Conservation (phyloP, 2,888 invertebrate species). For the Hipparchia sbordonii region DNA sequence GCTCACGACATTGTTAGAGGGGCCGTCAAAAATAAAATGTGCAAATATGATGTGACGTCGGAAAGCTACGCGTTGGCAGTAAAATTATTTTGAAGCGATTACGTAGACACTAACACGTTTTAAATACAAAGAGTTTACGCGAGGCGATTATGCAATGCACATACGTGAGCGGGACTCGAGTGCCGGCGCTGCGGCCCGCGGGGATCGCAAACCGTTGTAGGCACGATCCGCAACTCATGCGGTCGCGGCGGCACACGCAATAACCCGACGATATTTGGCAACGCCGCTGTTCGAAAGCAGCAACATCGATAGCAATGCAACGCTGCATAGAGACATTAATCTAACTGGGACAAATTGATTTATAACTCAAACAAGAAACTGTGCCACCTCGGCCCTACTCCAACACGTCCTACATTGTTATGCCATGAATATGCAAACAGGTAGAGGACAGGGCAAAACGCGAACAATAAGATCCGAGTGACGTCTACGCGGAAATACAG, state of each 20-base stretch:
- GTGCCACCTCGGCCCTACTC: conserved; percentile 76
- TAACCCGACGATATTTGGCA: conserved; percentile 66
- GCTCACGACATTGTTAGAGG: too few species aligned
- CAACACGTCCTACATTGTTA: conserved; percentile 70
- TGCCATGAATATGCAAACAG: conserved; percentile 72
- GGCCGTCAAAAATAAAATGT: conserved; percentile 18
- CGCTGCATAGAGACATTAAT: conserved; percentile 66
- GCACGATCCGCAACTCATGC: conserved; percentile 40
- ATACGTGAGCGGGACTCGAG: conserved; percentile 49
- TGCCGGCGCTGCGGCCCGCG: not conserved
- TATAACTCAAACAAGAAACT: conserved; percentile 77
- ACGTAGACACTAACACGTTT: conserved; percentile 61
- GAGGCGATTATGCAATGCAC: conserved; percentile 61
- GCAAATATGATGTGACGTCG: conserved; percentile 42
- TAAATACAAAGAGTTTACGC: conserved; percentile 68
- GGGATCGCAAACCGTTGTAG: conserved; percentile 13
- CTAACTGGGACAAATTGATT: conserved; percentile 78
- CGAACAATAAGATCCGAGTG: conserved; percentile 32
- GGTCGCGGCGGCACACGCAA: conserved; percentile 44
- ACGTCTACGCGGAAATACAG: conserved; percentile 36
- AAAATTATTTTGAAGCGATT: conserved; percentile 60
- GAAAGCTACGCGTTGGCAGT: conserved; percentile 36
- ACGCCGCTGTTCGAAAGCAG: conserved; percentile 69
- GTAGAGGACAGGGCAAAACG: conserved; percentile 47
- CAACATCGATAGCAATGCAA: conserved; percentile 62